Conservation (phyloP, 2,888 invertebrate genomes). For the Volucella bombylans region DNA sequence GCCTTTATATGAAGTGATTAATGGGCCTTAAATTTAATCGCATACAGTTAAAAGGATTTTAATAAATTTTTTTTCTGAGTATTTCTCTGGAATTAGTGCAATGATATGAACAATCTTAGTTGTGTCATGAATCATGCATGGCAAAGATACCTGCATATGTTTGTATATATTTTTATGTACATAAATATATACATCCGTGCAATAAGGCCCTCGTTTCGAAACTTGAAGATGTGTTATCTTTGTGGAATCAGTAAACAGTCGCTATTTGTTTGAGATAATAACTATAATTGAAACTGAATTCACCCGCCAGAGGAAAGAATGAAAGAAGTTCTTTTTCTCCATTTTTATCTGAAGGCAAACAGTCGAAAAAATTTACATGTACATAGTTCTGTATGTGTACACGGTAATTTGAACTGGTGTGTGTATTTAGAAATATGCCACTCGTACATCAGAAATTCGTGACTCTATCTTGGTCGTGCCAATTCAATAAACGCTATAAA, state of each 20-base stretch:
- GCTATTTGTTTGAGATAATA: conserved; percentile 64
- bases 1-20: no score
- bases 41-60: no score
- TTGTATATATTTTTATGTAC: no score
- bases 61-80: not conserved
- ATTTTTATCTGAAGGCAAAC: conserved; percentile 63
- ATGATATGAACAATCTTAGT: conserved; percentile 31
- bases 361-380: conserved; percentile 57
- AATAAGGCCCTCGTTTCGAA: conserved; percentile 39
- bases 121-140: conserved; percentile 60
- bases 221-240: conserved; percentile 67
- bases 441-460: conserved; percentile 51
- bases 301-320: conserved; percentile 40
- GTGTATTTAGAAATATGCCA: conserved; percentile 23
- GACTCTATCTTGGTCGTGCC: conserved; percentile 63
- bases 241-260: conserved; percentile 56
- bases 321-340: conserved; percentile 54
- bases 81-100: conserved; percentile 47
- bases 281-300: conserved; percentile 62
- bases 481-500: conserved; percentile 69
- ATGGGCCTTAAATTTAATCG: no score
- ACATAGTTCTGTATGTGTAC: not conserved
- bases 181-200: no score
- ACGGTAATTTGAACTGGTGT: conserved; percentile 1
- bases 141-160: conserved; percentile 16